phyloP scores from a whole-genome alignment of 2,113 vertebrate species.

The Carettochelys insculpta region DNA sequence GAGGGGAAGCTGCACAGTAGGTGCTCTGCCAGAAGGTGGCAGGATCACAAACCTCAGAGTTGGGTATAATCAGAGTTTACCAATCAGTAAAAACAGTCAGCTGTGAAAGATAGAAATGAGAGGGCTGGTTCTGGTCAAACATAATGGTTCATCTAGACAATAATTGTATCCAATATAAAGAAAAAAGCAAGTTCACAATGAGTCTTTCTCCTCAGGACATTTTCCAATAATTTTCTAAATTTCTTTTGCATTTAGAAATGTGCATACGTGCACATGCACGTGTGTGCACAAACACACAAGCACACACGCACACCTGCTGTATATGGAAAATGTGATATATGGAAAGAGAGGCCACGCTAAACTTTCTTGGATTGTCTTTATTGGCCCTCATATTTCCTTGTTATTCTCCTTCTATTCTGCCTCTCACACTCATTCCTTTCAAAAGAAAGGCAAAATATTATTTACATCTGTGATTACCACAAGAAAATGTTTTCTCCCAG shows the following conservation, averaged over 20 bases:
- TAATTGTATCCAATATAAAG: not conserved
- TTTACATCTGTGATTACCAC: slow-evolving; percentile 50
- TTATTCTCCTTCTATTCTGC: not conserved
- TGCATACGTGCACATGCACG: not conserved
- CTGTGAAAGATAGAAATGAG: not conserved
- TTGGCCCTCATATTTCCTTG: not conserved
- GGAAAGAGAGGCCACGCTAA: not conserved
- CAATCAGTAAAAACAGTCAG: not conserved
- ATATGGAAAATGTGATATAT: not conserved
- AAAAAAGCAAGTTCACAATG: not conserved
- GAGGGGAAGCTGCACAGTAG: not conserved
- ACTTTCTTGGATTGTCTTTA: not conserved
- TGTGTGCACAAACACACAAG: not conserved
- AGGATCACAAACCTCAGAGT: not conserved
- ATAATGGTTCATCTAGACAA: not conserved
- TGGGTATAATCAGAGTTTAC: not conserved
- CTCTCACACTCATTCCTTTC: not conserved
- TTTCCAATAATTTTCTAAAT: not conserved
- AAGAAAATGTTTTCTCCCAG: not conserved
- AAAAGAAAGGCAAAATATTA: slow-evolving; percentile 35
- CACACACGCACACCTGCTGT: not conserved
- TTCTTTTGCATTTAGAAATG: not conserved
- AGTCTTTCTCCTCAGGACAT: not conserved
- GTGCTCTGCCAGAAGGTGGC: not conserved
- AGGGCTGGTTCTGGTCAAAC: not conserved